Evolutionary conservation across 2,797 vertebrate genomes (phyloP), one percentile per base, ranked within the genome.

Genomic region (Smutsia temminckii): DNA sequence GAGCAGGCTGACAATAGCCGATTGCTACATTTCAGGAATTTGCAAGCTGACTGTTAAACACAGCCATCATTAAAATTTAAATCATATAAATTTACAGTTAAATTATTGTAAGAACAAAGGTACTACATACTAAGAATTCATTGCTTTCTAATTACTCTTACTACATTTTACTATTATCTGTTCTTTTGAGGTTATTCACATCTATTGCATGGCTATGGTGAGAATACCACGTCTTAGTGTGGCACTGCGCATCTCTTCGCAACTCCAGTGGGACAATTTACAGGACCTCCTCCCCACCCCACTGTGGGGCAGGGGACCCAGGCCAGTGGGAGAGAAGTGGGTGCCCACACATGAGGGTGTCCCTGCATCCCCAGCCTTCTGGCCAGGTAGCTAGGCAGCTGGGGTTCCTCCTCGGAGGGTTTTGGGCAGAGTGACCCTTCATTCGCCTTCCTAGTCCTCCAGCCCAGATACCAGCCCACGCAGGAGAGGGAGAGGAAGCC

Each of bases 211-310:
- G 12, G 8, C 18, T 2, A 2, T 1, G 46, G 25, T 3, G 53
- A 55, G 55, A 63, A 32, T 3, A 1, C 14, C 8, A 0, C 0
- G 2, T 2, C 4, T 3, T 1, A 1, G 0, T 20, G 59, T 21
- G 34, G 25, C 1, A 0, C 51, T 1, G 17, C 5, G 0, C 55
- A 2, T 18, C 14, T n/a, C 63, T 9, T 29, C 34, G 8, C 51
- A 37, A 1, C 17, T n/a, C 25, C 69, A 17, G 23, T 20, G 7
- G 13, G 1, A 40, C 40, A 2, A 5, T 25, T 55, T 6, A 49
- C 20, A 32, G 25, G 27, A 3, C 63, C 16, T 71, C 75, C n/a
- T 32, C 11, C 40, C 10, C 10, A 2, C 34, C 66, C 71, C 46
- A 12, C 16, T 42, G 63, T 79, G 66, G 25, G 51, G 4, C 29